These are phyloP conservation scores for Tympanoctomys barrerae DNA, from an alignment of 2,797 vertebrate genomes.

Conservation along the genomic window DNA sequence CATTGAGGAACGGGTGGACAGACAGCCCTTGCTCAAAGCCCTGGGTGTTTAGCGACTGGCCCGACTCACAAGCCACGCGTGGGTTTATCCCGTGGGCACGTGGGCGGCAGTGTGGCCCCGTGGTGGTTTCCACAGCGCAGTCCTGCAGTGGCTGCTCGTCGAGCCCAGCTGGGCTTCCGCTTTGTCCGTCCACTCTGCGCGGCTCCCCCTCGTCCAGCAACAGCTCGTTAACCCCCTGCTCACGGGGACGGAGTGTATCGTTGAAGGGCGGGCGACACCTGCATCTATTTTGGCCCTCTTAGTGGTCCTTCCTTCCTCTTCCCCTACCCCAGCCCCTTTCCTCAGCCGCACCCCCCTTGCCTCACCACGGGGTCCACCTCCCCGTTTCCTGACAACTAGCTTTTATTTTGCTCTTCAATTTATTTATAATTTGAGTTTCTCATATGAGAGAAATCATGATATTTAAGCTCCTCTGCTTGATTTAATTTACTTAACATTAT, in stretches of 20 bases:
- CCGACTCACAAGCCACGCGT: accelerated
- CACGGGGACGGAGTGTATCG: neutral
- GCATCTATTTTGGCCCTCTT: neutral
- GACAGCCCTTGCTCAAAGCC: neutral
- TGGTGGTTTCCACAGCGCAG: neutral
- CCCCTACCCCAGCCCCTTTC: neutral
- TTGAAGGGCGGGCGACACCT: no score
- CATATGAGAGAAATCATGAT: neutral
- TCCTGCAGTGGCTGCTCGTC: no score
- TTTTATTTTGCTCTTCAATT: neutral
- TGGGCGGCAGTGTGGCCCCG: neutral
- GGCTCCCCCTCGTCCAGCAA: neutral
- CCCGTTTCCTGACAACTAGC: neutral
- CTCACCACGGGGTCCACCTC: neutral
- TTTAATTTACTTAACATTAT: neutral
- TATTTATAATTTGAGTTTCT: neutral
- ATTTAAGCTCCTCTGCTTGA: neutral
- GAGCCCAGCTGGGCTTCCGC: neutral
- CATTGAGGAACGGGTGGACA: neutral
- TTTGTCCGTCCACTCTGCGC: neutral
- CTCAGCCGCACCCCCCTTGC: neutral
- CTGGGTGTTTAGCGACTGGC: neutral
- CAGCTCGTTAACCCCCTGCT: neutral
- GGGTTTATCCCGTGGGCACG: neutral
- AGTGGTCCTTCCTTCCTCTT: accelerated